Base-by-base conservation (phyloP, 1,140 invertebrate species). In the Hormaphis cornu region DNA sequence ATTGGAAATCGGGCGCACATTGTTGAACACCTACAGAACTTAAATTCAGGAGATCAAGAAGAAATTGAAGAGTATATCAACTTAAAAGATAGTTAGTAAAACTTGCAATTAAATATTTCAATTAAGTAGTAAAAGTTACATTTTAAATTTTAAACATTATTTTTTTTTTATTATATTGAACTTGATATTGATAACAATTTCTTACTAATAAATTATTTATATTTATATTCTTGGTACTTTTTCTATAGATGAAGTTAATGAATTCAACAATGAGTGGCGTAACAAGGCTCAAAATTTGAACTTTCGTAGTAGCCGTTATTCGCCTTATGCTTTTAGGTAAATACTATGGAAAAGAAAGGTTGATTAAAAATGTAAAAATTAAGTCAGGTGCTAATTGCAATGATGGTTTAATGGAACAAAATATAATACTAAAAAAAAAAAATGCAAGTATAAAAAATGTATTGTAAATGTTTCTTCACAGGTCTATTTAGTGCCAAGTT, bases 11-110 rank as follows among this genome's bases (percentile, higher is more conserved):
- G 91, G 40, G 90, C 86, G 20, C 93, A 96, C 78, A 84, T 96
- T 61, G 84, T 94, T 72, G 91, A 95, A 78, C 84, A 88, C 69
- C 89, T 91, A 76, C 88, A 91, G 74, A 93, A 95, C 79, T 71
- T 86, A 20, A 83, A 82, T 72, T 90, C 87, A n/a, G 92, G 92
- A 0, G 87, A 94, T 71, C 81, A 86, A 44, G 90, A 94, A 76
- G 91, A 95, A 78, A 83, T 86, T 63, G 86, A 95, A 78, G 92
- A 97, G 76, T 92, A 89, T 74, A 89, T 95, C 50, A 96, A 96
- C 80, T 80, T 97, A 37, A 91, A 94, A 16, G 93, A 95, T 80
- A 83, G 85, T 87, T 74, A 52, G 71, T 66, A 12, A 28, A 3
- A 28, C 6, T 33, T 33, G 30, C 9, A 6, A 33, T 33, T 33